Base-by-base conservation (phyloP, 2,113 vertebrate genomes). In the Phaetusa simplex region DNA sequence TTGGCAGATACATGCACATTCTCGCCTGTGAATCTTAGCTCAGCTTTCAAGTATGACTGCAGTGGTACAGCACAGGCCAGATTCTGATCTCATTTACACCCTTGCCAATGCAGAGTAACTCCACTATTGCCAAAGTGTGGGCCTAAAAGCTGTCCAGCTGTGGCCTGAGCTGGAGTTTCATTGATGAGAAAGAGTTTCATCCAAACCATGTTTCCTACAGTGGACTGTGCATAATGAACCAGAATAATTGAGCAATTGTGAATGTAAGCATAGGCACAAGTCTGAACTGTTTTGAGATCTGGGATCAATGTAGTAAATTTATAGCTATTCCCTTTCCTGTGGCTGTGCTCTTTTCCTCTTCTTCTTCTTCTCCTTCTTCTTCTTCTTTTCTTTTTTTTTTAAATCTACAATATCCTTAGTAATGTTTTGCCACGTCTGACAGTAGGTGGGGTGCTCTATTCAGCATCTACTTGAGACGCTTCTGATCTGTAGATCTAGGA, bases 391-490 rank as follows among this genome's bases (percentile, higher is more conserved):
- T 50, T 85, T 85, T 85, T 83, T 93, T 87, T 49, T 80, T 45
- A 62, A 19, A 49, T 72, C 67, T 29, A 71, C 84, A 92, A 30
- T 84, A 91, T 86, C 59, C 42, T 47, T 20, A 36, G 45, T 3
- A 71, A 91, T 32, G 3, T 77, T 94, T 90, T 93, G 8, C 49
- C 38, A 58, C 14, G 10, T 90, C 62, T 90, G 22, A 22, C 58
- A 78, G 47, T 34, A 87, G 52, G 59, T 91, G 50, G 36, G 52
- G 69, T 76, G 49, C 27, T 92, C 74, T 95, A 95, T 90, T 96
- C 91, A 96, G 76, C 53, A 65, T 96, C 96, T 91, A 92, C 83
- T 90, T 79, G 4, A 32, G 59, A 95, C 72, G 49, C 19, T 34
- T 64, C 43, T 65, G 50, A 36, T 91, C 70, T 86, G 34, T 72